Evolutionary conservation across 2,797 vertebrate species (phyloP), one percentile per base, ranked within the genome.

Genomic region (Malacoctenus gilli): DNA sequence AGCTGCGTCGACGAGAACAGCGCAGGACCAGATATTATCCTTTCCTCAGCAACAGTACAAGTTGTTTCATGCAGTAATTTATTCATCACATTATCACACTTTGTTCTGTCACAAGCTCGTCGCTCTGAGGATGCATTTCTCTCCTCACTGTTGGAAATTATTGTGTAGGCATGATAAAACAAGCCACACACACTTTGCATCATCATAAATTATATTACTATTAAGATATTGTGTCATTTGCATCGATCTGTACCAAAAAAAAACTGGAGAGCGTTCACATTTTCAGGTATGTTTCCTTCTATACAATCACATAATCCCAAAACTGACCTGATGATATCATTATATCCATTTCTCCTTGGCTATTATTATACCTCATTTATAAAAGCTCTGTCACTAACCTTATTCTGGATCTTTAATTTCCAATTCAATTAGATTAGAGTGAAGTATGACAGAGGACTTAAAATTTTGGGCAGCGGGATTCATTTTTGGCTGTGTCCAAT

Each of bases 331-430:
- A 79, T 66, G 54, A 77, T 76, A 73, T 83, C 77, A 77, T 83
- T 78, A 77, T 46, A 79, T 64, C 68, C 77, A 80, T 70, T 85
- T 83, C 76, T 84, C 77, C 58, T 80, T 59, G 56, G 81, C 83
- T 85, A 86, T 87, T 88, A 85, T 86, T 89, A 85, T 13, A 83
- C 73, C 77, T 83, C 79, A 84, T 85, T 89, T 79, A 86, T 89
- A 85, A 89, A 82, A 80, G 65, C 74, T 84, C 79, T 79, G 81
- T 85, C 80, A 82, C 79, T 85, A 81, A 82, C 81, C 69, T 79
- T 80, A 85, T 87, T 88, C 82, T 72, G 79, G 73, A 73, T 65
- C 63, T 88, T 83, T 85, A 78, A 86, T 89, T 87, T 89, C 59
- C 69, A 88, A 61, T 70, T 75, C 71, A 81, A 85, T 86, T 87